Evolutionary conservation across 2,888 invertebrate species (phyloP).

Genomic region (Flexamia atlantica): DNA sequence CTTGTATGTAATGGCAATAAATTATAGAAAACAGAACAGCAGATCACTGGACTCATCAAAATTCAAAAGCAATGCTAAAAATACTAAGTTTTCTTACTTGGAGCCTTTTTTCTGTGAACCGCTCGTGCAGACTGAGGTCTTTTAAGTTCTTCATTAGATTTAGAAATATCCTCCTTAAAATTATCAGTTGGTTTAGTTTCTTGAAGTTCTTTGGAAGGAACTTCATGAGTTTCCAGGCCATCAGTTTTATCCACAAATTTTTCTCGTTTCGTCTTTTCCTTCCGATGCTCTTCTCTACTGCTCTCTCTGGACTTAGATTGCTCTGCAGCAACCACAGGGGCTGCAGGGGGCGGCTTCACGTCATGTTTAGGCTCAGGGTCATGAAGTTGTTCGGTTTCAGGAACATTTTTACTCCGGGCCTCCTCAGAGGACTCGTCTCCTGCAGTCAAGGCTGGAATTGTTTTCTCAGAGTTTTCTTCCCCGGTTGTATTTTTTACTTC

Average conservation of each 20-base stretch:
- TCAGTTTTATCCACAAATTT: slow-evolving; percentile 4
- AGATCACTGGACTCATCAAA: too few relatives aligned
- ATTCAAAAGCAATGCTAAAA: too few relatives aligned
- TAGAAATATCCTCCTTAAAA: slow-evolving; percentile 53
- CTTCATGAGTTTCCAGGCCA: slow-evolving; percentile 24
- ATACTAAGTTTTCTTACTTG: slow-evolving; percentile 58
- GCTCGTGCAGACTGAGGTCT: slow-evolving; percentile 63
- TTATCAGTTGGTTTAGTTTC: background rate
- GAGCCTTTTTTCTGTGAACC: slow-evolving; percentile 58
- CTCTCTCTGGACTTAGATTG: background rate
- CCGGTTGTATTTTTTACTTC: slow-evolving; percentile 66
- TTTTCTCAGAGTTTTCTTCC: slow-evolving; percentile 66
- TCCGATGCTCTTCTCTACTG: slow-evolving; percentile 13
- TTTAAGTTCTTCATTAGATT: slow-evolving; percentile 66
- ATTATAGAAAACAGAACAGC: too few relatives aligned
- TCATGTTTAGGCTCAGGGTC: slow-evolving; percentile 27
- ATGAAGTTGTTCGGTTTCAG: background rate
- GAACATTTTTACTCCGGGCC: slow-evolving; percentile 60
- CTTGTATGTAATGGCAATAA: too few relatives aligned
- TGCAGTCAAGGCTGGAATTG: slow-evolving; percentile 63
- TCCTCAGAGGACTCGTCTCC: slow-evolving; percentile 67
- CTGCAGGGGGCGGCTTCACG: slow-evolving; percentile 4
- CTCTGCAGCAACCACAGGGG: background rate
- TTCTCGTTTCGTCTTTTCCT: slow-evolving; percentile 45
- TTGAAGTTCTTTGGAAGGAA: background rate